phyloP scores from a whole-genome alignment of 2,888 invertebrate genomes.

The Thera obeliscata region DNA sequence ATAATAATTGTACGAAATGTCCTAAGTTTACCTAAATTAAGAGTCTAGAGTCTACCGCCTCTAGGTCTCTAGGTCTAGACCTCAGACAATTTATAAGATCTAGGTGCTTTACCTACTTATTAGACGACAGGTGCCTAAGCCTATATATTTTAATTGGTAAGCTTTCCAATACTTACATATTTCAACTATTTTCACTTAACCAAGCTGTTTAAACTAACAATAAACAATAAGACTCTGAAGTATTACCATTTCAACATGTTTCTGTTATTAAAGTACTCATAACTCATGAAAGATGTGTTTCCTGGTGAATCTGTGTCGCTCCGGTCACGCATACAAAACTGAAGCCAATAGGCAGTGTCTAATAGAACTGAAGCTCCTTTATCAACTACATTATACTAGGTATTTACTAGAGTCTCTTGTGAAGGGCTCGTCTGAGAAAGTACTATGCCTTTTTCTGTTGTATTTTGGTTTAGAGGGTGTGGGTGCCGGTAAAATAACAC shows the following conservation, averaged over 20 bases:
- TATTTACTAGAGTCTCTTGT: no score
- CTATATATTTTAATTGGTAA: not conserved
- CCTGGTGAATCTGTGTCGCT: slow-evolving; percentile 41
- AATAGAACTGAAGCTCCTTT: slow-evolving; percentile 19
- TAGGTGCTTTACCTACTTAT: slow-evolving; percentile 11
- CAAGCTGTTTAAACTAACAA: slow-evolving; percentile 18
- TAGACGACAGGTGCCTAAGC: not conserved
- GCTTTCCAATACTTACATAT: slow-evolving; percentile 14
- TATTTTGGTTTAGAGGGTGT: no score
- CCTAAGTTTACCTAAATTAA: no score
- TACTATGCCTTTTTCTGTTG: no score
- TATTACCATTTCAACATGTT: slow-evolving; percentile 48
- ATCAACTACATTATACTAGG: not conserved
- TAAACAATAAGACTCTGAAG: slow-evolving; percentile 31
- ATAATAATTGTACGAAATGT: no score
- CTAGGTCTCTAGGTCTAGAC: no score
- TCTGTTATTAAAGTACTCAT: slow-evolving; percentile 52
- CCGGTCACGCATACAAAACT: slow-evolving; percentile 30
- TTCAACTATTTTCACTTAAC: not conserved
- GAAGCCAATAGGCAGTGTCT: slow-evolving; percentile 25
- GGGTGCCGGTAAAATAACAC: no score
- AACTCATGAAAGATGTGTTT: slow-evolving; percentile 52
- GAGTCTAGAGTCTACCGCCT: no score
- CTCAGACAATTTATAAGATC: not conserved
- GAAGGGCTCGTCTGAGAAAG: no score